phyloP scores from a whole-genome alignment of 2,797 vertebrate genomes.

The Chiroxiphia lanceolata region DNA sequence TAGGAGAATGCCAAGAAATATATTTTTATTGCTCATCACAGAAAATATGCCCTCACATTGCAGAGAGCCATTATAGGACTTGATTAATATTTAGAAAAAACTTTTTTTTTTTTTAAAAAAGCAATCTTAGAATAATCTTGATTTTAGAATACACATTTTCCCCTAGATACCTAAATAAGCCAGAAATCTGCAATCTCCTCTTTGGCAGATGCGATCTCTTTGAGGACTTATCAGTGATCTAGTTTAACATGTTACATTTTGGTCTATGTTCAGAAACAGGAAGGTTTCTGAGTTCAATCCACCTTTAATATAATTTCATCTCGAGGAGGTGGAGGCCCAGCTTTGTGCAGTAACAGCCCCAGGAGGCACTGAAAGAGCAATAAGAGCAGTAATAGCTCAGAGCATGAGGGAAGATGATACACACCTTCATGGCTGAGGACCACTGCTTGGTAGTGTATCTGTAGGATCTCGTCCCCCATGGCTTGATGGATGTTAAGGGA shows the following conservation, averaged over 20 bases:
- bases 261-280: not conserved
- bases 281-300: not conserved
- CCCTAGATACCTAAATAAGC: not conserved
- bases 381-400: not conserved
- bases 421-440: not conserved
- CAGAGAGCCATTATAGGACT: not conserved
- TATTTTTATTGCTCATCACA: not conserved
- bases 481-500: not conserved
- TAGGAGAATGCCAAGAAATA: not conserved
- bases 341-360: not conserved
- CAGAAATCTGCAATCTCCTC: not conserved
- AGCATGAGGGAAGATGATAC: no score
- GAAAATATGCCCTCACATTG: not conserved
- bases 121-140: not conserved
- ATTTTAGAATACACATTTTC: not conserved
- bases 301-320: not conserved
- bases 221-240: not conserved
- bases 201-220: not conserved
- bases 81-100: not conserved
- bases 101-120: not conserved
- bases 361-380: not conserved
- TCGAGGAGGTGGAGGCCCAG: not conserved
- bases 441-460: not conserved
- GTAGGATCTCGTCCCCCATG: not conserved
- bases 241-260: not conserved